These are phyloP conservation scores for Cylloceria caligata DNA, from an alignment of 2,888 invertebrate genomes.

Conservation along the genomic window DNA sequence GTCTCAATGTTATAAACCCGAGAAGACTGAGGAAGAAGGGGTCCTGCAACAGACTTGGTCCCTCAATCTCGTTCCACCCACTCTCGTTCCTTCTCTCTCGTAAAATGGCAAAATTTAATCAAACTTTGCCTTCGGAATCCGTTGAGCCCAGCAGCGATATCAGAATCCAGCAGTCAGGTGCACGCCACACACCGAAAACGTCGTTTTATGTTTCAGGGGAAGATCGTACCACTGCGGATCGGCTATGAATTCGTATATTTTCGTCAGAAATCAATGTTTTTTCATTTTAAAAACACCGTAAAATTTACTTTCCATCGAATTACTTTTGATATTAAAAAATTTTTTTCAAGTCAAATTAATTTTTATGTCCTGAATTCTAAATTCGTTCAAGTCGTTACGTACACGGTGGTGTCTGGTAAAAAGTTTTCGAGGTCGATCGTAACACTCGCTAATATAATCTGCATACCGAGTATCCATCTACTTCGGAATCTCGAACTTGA, in stretches of 20 bases:
- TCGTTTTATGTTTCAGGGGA: constrained; percentile 24
- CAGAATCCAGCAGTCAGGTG: constrained; percentile 47
- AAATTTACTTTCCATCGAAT: neutral
- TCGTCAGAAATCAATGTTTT: neutral
- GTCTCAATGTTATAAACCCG: constrained; percentile 60
- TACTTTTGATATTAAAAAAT: too few relatives aligned
- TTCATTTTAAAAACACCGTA: neutral
- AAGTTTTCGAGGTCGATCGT: neutral
- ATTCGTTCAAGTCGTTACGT: neutral
- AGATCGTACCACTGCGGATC: constrained; percentile 2
- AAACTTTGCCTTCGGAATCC: constrained; percentile 71
- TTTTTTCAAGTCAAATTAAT: neutral
- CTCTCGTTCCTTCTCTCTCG: constrained; percentile 62
- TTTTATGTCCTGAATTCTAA: neutral
- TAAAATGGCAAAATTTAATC: constrained; percentile 78
- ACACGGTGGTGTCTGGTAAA: neutral
- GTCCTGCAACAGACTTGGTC: constrained; percentile 24
- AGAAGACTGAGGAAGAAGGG: constrained; percentile 19
- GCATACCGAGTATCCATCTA: too few relatives aligned
- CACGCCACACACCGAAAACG: constrained; percentile 35
- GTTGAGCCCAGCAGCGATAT: constrained; percentile 58
- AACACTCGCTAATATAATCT: too few relatives aligned
- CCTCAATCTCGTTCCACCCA: constrained; percentile 43
- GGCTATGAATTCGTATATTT: constrained; percentile 14
- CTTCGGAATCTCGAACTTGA: neutral